These are phyloP conservation scores for Callopanchax toddi DNA, from an alignment of 2,113 vertebrate species.

Conservation along the genomic window DNA sequence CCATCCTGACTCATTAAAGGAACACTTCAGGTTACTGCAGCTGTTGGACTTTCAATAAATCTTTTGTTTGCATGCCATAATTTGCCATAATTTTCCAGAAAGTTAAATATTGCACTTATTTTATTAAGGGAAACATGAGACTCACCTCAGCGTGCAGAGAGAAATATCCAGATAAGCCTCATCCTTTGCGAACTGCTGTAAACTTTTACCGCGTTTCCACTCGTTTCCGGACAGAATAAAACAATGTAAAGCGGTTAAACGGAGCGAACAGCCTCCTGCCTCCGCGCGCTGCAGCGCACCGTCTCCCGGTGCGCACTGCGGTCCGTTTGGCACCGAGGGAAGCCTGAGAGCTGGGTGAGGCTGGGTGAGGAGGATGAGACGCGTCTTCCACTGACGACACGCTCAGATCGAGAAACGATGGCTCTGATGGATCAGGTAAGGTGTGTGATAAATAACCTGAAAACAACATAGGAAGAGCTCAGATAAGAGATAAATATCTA, in stretches of 20 bases:
- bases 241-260: background rate
- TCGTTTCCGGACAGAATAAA: background rate
- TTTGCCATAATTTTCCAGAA: background rate
- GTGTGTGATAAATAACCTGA: too few species aligned
- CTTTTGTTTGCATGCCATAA: background rate
- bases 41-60: background rate
- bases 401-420: background rate
- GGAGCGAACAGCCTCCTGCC: background rate
- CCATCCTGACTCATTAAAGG: too few species aligned
- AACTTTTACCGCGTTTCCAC: background rate
- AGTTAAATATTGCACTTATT: too few species aligned
- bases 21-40: too few species aligned
- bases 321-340: conserved; percentile 16
- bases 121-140: background rate
- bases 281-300: conserved; percentile 11
- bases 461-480: too few species aligned
- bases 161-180: conserved; percentile 2
- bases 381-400: background rate
- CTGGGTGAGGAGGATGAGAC: conserved; percentile 9
- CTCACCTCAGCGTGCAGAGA: conserved; percentile 49
- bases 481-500: too few species aligned
- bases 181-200: background rate
- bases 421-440: background rate
- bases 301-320: conserved; percentile 31
- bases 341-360: conserved; percentile 13